Evolutionary conservation across 2,888 invertebrate species (phyloP).

Genomic region (Rotaria magnacalcarata): DNA sequence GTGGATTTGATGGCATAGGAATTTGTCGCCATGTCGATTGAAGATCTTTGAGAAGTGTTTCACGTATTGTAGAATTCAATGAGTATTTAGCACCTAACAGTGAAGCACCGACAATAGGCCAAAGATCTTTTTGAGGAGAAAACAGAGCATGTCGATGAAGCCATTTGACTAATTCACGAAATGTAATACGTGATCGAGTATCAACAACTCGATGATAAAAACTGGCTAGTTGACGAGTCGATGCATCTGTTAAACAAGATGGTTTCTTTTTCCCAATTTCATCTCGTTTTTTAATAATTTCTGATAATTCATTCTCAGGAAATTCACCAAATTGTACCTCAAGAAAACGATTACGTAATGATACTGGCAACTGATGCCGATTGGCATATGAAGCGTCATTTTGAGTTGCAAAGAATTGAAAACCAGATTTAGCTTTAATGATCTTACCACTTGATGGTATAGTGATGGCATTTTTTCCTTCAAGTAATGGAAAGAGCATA

Average conservation of each 20-base stretch:
- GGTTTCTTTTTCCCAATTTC: neutral
- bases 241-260: neutral
- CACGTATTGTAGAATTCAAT: neutral
- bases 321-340: neutral
- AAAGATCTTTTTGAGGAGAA: neutral
- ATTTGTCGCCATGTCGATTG: neutral
- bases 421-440: neutral
- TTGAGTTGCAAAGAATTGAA: slow-evolving; percentile 14
- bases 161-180: slow-evolving; percentile 1
- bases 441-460: neutral
- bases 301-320: neutral
- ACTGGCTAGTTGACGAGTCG: neutral
- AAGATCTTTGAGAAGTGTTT: neutral
- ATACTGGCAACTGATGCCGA: neutral
- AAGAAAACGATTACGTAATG: slow-evolving; percentile 26
- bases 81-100: neutral
- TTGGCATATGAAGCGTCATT: neutral
- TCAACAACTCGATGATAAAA: neutral
- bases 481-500: neutral
- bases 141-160: neutral
- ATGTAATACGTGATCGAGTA: neutral
- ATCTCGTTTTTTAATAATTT: neutral
- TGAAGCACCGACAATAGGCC: neutral
- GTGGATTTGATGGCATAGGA: neutral
- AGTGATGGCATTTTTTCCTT: neutral